These are phyloP conservation scores for Hyperoplus lanceolatus DNA, from an alignment of 2,797 vertebrate genomes.

Conservation along the genomic window DNA sequence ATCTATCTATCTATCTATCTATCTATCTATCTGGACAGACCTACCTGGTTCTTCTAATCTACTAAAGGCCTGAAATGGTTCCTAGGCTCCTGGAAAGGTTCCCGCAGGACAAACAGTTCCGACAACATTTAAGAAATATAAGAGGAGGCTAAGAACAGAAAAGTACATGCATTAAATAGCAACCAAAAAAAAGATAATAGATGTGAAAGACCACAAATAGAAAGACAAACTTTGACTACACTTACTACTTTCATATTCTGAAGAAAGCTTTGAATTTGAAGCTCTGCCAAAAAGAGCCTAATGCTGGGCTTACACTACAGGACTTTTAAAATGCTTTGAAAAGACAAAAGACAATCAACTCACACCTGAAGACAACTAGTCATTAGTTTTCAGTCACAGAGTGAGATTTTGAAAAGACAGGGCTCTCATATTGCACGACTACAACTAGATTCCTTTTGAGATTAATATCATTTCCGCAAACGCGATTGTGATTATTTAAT, in stretches of 20 bases:
- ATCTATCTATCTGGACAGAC: no score
- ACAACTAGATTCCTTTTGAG: no score
- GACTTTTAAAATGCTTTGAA: no score
- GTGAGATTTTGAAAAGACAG: no score
- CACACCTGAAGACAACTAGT: no score
- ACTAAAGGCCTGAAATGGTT: not conserved
- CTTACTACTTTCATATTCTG: slow-evolving; percentile 1
- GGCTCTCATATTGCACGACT: no score
- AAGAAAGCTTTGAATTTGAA: slow-evolving; percentile 12
- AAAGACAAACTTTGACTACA: not conserved
- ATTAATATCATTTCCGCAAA: no score
- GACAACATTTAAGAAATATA: not conserved
- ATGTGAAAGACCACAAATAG: not conserved
- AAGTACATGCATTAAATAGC: not conserved
- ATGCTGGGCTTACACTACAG: no score
- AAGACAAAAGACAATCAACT: no score
- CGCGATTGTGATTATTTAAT: no score
- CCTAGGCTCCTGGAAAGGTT: not conserved
- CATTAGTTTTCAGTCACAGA: no score
- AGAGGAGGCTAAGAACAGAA: not conserved
- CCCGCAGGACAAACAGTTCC: not conserved
- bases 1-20: no score
- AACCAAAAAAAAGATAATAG: not conserved
- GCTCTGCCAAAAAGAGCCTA: slow-evolving; percentile 4
- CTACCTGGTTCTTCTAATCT: not conserved